Percentiles rank a stretch among this genome's conserved stretches.
Evolutionary conservation across 2,797 vertebrate species (phyloP).

Genomic region (Gymnothorax reevesii): DNA sequence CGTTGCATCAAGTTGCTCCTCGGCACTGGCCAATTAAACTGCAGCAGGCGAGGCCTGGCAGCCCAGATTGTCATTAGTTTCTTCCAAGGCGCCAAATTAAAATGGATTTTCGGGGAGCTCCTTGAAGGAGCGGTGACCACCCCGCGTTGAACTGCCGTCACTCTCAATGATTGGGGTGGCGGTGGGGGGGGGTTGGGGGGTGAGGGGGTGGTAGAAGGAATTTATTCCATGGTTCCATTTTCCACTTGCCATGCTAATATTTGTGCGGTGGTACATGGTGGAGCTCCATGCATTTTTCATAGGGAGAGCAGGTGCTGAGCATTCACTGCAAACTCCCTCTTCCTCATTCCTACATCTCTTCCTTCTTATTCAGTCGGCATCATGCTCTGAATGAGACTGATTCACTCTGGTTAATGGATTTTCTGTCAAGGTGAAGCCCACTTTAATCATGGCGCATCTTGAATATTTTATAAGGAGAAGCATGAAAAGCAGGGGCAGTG

Average conservation of each 20-base stretch:
- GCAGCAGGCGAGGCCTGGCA: slow-evolving; percentile 18
- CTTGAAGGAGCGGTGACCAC: not conserved
- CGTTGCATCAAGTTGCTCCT: slow-evolving; percentile 22
- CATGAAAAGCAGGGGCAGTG: not conserved
- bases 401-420: slow-evolving; percentile 25
- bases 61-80: slow-evolving; percentile 23
- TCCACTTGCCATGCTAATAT: not conserved
- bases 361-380: slow-evolving; percentile 2
- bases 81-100: slow-evolving; percentile 22
- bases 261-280: not conserved
- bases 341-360: not conserved
- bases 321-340: not conserved
- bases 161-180: not conserved
- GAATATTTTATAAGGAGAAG: slow-evolving; percentile 36
- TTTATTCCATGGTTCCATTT: slow-evolving; percentile 1
- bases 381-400: slow-evolving; percentile 5
- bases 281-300: slow-evolving; percentile 13
- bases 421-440: slow-evolving; percentile 23
- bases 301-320: not conserved
- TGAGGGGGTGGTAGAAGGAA: too few relatives aligned
- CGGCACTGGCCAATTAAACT: slow-evolving; percentile 34
- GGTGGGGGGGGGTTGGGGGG: too few relatives aligned
- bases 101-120: slow-evolving; percentile 17
- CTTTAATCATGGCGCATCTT: slow-evolving; percentile 26
- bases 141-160: not conserved